Evolutionary conservation across 1,140 invertebrate genomes (phyloP), one percentile per base, ranked within the genome.

Genomic region (Alviniconcha marisindica): DNA sequence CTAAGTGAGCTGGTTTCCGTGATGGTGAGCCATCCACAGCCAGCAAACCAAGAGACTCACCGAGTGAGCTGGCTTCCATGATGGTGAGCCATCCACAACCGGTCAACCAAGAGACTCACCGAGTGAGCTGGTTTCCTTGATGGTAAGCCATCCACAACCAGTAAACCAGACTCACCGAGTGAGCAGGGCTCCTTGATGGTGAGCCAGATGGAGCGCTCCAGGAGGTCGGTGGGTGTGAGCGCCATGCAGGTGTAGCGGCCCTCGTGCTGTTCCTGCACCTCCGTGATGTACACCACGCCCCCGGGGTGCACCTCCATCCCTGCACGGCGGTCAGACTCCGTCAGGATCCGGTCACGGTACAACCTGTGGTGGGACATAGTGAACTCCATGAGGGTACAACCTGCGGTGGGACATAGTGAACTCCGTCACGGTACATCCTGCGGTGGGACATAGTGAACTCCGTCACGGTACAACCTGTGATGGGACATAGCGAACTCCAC

Each of bases 231-330:
- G 42, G 78, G 24, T 4, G 81, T 83, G 28, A 82, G 38, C 5
- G 85, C 87, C 81, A 86, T 84, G 33, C 87, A 88, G 21, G 87
- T 88, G 82, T 88, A 88, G 31, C 84, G 71, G 7, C 87, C 87
- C 24, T 84, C 85, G 38, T 86, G 82, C 33, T 83, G 78, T 12
- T 88, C 85, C 33, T 69, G 83, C 18, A 85, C 74, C 38, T 88
- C 85, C 21, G 85, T 82, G 38, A 88, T 84, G 63, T 84, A 77
- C 24, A 85, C 71, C 48, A 88, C 87, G 24, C 87, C 87, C 7
- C 85, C 85, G 7, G 85, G 85, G 73, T 88, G 85, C 2, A 88
- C 85, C 56, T 88, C 83, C n/a, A 88, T 82, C 12, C 86, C 84
- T 31, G 40, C 44, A 18, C 78, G 81, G 31, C 66, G 28, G 63